A percentile compares a stretch with the other conserved stretches of the same genome.
Evolutionary conservation across 2,113 vertebrate genomes (phyloP).

Genomic region (Gasterosteus aculeatus): DNA sequence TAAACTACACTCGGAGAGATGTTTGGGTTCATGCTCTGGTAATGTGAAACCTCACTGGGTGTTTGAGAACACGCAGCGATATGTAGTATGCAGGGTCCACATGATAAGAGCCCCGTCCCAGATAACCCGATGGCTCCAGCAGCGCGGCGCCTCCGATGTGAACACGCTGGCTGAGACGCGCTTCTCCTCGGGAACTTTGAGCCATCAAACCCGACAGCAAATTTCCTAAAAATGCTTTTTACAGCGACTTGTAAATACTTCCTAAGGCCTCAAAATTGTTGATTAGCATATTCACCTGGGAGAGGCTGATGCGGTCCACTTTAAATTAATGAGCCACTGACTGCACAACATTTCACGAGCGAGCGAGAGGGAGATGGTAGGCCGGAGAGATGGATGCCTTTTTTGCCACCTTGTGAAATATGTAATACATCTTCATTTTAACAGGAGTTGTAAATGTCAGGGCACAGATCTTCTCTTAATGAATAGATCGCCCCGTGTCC

Average conservation of each 20-base stretch:
- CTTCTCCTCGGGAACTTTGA: constrained; percentile 65
- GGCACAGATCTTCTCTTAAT: constrained; percentile 77
- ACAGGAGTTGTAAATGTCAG: constrained; percentile 76
- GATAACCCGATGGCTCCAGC: constrained; percentile 29
- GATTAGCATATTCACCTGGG: constrained; percentile 75
- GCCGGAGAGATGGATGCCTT: constrained; percentile 72
- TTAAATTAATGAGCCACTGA: constrained; percentile 79
- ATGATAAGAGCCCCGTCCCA: background rate
- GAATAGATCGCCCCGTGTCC: constrained; percentile 72
- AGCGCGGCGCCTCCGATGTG: constrained; percentile 21
- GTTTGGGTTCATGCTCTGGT: background rate
- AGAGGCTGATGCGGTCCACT: constrained; percentile 65
- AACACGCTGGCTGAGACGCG: constrained; percentile 46
- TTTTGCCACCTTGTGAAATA: constrained; percentile 74
- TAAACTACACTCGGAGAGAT: background rate
- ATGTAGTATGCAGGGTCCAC: background rate
- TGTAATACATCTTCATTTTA: constrained; percentile 82
- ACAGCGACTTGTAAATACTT: constrained; percentile 70
- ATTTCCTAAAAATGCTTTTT: constrained; percentile 73
- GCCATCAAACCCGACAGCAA: constrained; percentile 73
- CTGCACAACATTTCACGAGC: constrained; percentile 65
- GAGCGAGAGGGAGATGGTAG: constrained; percentile 29
- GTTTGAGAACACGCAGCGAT: background rate
- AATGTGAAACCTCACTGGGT: background rate
- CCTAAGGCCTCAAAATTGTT: constrained; percentile 74